A percentile compares a stretch with the other conserved stretches of the same genome.
phyloP scores from a whole-genome alignment of 2,888 invertebrate genomes.

The Leucoma salicis region DNA sequence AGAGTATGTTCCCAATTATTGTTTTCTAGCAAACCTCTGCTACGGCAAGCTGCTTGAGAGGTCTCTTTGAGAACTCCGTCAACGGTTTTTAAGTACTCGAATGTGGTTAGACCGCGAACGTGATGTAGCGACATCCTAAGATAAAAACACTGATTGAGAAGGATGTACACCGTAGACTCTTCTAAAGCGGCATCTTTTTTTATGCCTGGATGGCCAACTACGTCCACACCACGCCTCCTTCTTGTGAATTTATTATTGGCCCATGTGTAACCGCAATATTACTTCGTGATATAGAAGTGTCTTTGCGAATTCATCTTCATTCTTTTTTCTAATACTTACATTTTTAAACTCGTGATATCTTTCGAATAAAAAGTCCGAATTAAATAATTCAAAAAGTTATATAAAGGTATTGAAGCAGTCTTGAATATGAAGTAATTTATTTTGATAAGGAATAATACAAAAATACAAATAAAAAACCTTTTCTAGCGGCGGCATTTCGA shows the following conservation, averaged over 20 bases:
- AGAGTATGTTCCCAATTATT: slow-evolving; percentile 24
- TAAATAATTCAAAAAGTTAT: too few species aligned
- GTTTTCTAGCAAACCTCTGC: slow-evolving; percentile 25
- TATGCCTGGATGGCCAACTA: slow-evolving; percentile 8
- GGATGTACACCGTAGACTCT: slow-evolving; percentile 8
- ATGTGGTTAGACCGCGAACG: slow-evolving; percentile 7
- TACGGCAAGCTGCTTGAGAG: slow-evolving; percentile 12
- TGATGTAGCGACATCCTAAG: slow-evolving; percentile 3
- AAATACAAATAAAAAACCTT: too few species aligned
- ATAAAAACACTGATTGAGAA: slow-evolving; percentile 11
- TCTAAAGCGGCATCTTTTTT: slow-evolving; percentile 8
- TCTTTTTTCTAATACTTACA: too few species aligned
- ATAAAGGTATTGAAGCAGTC: too few species aligned
- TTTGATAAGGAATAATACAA: too few species aligned
- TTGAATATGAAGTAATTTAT: too few species aligned
- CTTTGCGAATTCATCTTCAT: not conserved
- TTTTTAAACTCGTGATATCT: too few species aligned
- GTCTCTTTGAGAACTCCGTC: slow-evolving; percentile 9
- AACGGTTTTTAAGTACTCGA: slow-evolving; percentile 3
- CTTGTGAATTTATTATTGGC: slow-evolving; percentile 1
- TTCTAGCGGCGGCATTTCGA: too few species aligned
- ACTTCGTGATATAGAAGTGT: slow-evolving; percentile 2
- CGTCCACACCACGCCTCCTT: slow-evolving; percentile 3
- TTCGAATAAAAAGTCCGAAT: too few species aligned
- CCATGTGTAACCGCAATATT: not conserved